Conservation (phyloP, 2,888 invertebrate species). For the Molanna angustata region DNA sequence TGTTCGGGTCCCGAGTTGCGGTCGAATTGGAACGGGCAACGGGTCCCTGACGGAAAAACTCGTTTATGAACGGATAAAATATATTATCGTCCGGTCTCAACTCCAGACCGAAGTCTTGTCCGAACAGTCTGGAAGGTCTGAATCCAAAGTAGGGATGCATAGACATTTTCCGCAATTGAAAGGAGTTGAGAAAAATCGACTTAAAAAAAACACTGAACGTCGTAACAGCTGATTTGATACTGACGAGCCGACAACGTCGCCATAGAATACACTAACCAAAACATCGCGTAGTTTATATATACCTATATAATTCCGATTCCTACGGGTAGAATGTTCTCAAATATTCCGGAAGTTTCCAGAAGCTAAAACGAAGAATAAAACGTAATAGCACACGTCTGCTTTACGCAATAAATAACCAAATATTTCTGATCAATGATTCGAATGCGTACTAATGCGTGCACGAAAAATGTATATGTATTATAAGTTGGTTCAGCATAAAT, state of each 20-base stretch:
- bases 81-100: slow-evolving; percentile 9
- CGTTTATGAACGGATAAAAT: neutral
- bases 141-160: neutral
- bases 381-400: no score
- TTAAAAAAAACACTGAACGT: no score
- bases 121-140: neutral
- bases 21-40: no score
- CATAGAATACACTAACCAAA: no score
- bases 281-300: no score
- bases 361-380: no score
- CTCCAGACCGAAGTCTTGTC: slow-evolving; percentile 12
- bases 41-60: slow-evolving; percentile 2
- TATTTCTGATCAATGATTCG: no score
- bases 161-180: slow-evolving; percentile 9
- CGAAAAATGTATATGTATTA: neutral
- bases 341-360: no score
- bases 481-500: neutral
- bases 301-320: neutral
- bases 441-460: no score
- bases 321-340: no score
- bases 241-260: slow-evolving; percentile 4
- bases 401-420: no score
- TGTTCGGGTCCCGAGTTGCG: slow-evolving; percentile 52
- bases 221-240: slow-evolving; percentile 8
- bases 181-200: no score